Evolutionary conservation across 2,113 vertebrate genomes (phyloP).

Genomic region (Charina bottae): DNA sequence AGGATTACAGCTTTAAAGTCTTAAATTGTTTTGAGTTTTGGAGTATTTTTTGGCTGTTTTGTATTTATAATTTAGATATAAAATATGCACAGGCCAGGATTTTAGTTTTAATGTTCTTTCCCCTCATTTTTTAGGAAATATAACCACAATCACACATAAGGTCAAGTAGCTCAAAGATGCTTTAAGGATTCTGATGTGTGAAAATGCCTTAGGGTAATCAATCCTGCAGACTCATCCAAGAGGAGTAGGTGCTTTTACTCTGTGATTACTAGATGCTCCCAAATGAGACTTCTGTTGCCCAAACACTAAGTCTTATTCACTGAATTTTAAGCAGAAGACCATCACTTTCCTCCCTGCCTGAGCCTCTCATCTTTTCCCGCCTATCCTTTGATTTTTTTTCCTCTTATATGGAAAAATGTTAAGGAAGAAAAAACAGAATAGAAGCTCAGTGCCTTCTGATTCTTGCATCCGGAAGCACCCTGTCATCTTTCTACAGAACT

Average conservation of each 20-base stretch:
- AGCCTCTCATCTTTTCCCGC: neutral
- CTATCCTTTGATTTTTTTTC: neutral
- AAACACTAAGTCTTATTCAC: neutral
- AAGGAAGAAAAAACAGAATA: neutral
- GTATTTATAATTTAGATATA: neutral
- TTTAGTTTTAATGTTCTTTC: neutral
- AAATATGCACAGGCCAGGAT: too few species aligned
- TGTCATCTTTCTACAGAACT: too few species aligned
- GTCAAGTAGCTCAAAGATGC: neutral
- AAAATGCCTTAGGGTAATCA: neutral
- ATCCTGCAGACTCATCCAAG: neutral
- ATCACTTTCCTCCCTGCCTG: neutral
- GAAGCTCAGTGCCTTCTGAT: neutral
- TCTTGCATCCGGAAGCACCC: neutral
- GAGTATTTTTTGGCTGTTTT: neutral
- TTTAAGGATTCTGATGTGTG: neutral
- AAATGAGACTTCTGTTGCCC: neutral
- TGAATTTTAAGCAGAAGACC: neutral
- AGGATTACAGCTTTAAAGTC: neutral
- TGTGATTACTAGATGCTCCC: neutral
- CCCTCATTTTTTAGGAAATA: neutral
- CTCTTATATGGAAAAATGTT: neutral
- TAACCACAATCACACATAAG: neutral
- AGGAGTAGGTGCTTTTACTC: neutral
- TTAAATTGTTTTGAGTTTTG: neutral